Evolutionary conservation across 2,888 invertebrate species (phyloP), one percentile per base, ranked within the genome.

Genomic region (Eilema caniola): DNA sequence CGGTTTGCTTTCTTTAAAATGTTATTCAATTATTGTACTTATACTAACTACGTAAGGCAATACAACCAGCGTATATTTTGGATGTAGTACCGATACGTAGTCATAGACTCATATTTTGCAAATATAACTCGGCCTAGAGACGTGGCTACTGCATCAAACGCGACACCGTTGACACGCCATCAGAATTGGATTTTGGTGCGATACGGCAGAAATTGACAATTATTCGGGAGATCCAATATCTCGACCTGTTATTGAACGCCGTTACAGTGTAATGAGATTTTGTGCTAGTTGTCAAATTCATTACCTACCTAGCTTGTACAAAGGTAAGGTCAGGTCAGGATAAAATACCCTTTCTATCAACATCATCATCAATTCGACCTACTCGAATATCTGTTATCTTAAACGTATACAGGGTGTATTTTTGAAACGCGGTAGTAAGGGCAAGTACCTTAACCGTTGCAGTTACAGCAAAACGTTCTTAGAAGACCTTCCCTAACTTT

Each of bases 161-260:
- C 10, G 53, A 53, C n/a, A 53, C 31, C 5, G 11, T 31, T 28
- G 28, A 23, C 28, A 53, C 23, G 57, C 31, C 33, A 59, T 37
- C 57, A 66, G 24, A 20, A 76, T 76, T 69, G 41, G 37, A 71
- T 73, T 72, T 67, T n/a, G 67, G 63, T 71, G 24, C 69, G 70
- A 79, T 72, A 72, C 69, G 41, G 16, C 67, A 72, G 78, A 76
- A 72, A 81, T 83, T 83, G 78, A 65, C 83, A 75, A 81, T 83
- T 47, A 73, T 75, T 71, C 41, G 31, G 66, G 62, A 67, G 64
- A 72, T 71, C 70, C 63, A 60, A 63, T 72, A 57, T 31, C 47
- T 53, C 59, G 47, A 37, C n/a, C 37, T 41, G 20, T 73, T 75
- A 82, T 80, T 72, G 77, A 71, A 71, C 28, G 56, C 31, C 62